Percentiles rank a stretch among this genome's conserved stretches.
Conservation (phyloP, 2,113 vertebrate species). For the Dicentrarchus labrax region DNA sequence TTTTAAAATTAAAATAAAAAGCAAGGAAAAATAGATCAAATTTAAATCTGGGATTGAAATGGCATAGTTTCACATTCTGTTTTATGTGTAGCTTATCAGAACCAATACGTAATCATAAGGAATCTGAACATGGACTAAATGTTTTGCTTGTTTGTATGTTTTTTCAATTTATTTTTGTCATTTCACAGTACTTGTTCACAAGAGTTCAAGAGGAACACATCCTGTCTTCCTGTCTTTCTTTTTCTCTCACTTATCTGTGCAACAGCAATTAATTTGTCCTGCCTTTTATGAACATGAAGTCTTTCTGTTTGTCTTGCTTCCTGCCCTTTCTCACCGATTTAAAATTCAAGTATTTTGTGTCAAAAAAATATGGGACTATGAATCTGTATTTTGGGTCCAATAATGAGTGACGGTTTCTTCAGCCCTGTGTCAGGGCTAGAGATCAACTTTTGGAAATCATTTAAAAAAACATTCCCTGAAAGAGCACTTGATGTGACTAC, state of each 20-base stretch:
- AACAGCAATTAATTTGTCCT: constrained; percentile 17
- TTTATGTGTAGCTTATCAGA: constrained; percentile 23
- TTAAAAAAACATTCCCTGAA: constrained; percentile 27
- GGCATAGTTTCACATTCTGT: background rate
- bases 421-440: constrained; percentile 23
- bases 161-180: constrained; percentile 33
- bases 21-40: background rate
- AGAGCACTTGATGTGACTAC: background rate
- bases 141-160: background rate
- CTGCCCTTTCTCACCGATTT: constrained; percentile 18
- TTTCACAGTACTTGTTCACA: constrained; percentile 15
- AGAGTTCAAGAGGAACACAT: constrained; percentile 21
- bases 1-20: constrained; percentile 6
- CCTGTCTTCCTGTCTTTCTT: background rate
- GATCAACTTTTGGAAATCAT: constrained; percentile 36
- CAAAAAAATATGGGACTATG: constrained; percentile 29
- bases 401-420: constrained; percentile 20
- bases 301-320: constrained; percentile 33
- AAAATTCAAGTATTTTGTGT: constrained; percentile 1
- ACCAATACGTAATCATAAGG: constrained; percentile 18
- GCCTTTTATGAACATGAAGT: constrained; percentile 33
- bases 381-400: constrained; percentile 35
- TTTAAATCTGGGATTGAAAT: constrained; percentile 31
- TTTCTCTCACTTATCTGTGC: constrained; percentile 23
- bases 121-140: constrained; percentile 16